Conservation (phyloP, 2,888 invertebrate genomes). For the Rhingia campestris region DNA sequence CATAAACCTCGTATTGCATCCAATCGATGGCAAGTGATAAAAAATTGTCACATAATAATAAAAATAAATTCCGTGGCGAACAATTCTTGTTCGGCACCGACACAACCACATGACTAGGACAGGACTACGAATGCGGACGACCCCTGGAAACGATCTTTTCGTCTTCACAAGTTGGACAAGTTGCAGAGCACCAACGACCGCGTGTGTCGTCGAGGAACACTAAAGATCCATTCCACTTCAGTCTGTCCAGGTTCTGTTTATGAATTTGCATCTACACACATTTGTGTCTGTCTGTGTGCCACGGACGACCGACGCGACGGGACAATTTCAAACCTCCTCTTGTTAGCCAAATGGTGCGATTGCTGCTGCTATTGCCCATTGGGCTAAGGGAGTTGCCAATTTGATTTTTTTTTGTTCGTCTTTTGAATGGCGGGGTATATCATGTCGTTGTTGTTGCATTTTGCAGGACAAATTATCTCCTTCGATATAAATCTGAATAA, state of each 20-base stretch:
- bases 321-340: constrained; percentile 34
- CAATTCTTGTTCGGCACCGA: constrained; percentile 64
- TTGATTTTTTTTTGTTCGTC: constrained; percentile 57
- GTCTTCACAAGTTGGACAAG: constrained; percentile 53
- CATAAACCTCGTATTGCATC: constrained; percentile 74
- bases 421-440: constrained; percentile 6
- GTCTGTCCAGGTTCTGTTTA: constrained; percentile 29
- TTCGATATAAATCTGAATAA: constrained; percentile 75
- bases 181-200: constrained; percentile 37
- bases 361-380: constrained; percentile 32
- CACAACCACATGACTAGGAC: constrained; percentile 24
- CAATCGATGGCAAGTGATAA: constrained; percentile 74
- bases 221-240: constrained; percentile 62
- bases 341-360: constrained; percentile 33
- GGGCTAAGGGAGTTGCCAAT: constrained; percentile 66
- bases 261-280: constrained; percentile 67
- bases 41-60: constrained; percentile 75
- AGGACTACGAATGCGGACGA: constrained; percentile 24
- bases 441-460: constrained; percentile 44
- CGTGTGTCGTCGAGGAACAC: constrained; percentile 17
- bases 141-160: constrained; percentile 50
- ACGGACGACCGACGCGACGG: too few relatives aligned
- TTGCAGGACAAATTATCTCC: constrained; percentile 73
- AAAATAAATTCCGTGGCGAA: constrained; percentile 71
- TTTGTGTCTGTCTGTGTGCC: not conserved